These are phyloP conservation scores for Gonatopus flavifemur DNA, from an alignment of 1,140 invertebrate species.

Conservation along the genomic window DNA sequence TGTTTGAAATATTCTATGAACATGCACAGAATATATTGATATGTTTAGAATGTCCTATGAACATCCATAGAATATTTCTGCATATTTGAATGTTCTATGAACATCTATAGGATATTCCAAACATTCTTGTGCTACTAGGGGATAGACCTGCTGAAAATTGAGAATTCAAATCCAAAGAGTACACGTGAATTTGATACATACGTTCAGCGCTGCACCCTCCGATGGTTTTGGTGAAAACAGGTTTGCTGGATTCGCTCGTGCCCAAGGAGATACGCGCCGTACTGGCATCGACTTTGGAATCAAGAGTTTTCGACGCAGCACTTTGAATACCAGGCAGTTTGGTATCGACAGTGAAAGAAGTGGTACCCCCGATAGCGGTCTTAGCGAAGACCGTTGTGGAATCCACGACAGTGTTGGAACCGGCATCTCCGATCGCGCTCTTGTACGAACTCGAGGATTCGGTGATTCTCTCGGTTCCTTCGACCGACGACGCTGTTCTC, in stretches of 20 bases:
- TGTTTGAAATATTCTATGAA: too few species aligned
- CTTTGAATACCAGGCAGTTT: too few species aligned
- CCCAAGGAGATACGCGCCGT: constrained; percentile 37
- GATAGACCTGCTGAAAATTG: neutral
- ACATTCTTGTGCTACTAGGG: too few species aligned
- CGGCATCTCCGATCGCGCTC: constrained; percentile 47
- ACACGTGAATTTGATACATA: constrained; percentile 64
- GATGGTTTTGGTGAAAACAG: constrained; percentile 71
- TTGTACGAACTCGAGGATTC: constrained; percentile 52
- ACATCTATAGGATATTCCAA: too few species aligned
- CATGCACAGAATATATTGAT: too few species aligned
- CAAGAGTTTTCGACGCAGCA: constrained; percentile 26
- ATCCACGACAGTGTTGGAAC: constrained; percentile 32
- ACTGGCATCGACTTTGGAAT: constrained; percentile 28
- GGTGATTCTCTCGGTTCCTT: constrained; percentile 42
- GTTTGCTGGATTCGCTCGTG: constrained; percentile 61
- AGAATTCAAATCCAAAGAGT: neutral
- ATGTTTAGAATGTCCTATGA: too few species aligned
- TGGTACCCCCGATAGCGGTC: too few species aligned
- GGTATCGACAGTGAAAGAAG: too few species aligned
- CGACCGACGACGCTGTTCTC: constrained; percentile 39
- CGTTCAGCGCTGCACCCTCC: constrained; percentile 76
- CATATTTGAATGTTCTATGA: too few species aligned
- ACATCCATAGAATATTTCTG: too few species aligned
- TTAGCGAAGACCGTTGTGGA: constrained; percentile 15